Conservation (phyloP, 2,113 vertebrate species). For the Otus sunia region DNA sequence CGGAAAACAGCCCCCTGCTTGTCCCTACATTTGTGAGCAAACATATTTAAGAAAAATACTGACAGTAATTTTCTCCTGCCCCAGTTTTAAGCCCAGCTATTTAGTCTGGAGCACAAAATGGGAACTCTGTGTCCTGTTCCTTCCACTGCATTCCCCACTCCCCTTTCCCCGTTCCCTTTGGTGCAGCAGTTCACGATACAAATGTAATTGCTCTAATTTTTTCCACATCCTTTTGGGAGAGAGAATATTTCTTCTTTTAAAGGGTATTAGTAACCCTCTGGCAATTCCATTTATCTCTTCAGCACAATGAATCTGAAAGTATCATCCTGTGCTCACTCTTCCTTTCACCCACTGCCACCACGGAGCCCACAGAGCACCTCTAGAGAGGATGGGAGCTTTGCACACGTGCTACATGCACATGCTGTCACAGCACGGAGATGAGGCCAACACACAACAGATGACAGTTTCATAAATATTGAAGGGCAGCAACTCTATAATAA, state of each 20-base stretch:
- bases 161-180: constrained; percentile 42
- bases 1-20: background rate
- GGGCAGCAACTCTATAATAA: background rate
- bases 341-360: background rate
- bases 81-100: constrained; percentile 30
- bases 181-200: constrained; percentile 60
- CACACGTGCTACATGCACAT: background rate
- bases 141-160: background rate
- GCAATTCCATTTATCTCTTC: constrained; percentile 70
- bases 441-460: background rate
- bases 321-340: background rate
- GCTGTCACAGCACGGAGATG: background rate
- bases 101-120: background rate
- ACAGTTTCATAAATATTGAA: constrained; percentile 8
- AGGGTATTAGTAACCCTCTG: constrained; percentile 72
- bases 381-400: background rate
- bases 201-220: constrained; percentile 72
- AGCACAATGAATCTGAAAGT: constrained; percentile 34
- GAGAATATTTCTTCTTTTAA: constrained; percentile 65
- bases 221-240: constrained; percentile 56
- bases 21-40: background rate
- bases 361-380: background rate
- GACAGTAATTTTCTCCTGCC: background rate
- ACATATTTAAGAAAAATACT: background rate
- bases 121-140: background rate